Evolutionary conservation across 2,113 vertebrate genomes (phyloP).

Genomic region (Tachuris rubrigastra): DNA sequence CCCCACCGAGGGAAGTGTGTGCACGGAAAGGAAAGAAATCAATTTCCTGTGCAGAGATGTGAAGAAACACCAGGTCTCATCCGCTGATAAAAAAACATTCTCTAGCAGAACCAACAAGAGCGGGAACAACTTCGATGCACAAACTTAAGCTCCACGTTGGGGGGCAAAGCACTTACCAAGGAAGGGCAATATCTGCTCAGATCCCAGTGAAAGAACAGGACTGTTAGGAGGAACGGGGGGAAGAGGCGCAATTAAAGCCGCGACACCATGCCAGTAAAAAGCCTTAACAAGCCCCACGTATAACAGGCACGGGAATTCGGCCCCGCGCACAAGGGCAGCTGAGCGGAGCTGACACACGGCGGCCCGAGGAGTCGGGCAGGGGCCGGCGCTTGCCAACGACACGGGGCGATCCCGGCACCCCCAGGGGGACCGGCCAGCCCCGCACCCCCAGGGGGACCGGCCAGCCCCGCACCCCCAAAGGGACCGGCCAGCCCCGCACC

Average conservation of each 20-base stretch:
- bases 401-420: background rate
- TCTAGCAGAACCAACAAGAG: background rate
- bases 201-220: background rate
- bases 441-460: background rate
- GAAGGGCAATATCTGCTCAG: constrained; percentile 6
- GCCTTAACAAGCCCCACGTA: background rate
- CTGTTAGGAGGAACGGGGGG: background rate
- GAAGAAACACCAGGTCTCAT: background rate
- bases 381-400: background rate
- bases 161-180: background rate
- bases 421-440: background rate
- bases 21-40: background rate
- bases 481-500: too few relatives aligned
- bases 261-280: background rate
- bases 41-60: background rate
- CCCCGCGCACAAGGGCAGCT: background rate
- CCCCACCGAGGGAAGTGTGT: background rate
- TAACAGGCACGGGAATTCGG: rapidly evolving
- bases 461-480: background rate
- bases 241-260: background rate
- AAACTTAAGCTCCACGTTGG: background rate
- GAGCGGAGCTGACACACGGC: background rate
- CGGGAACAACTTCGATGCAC: background rate
- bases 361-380: background rate
- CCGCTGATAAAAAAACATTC: background rate